Evolutionary conservation across 2,888 invertebrate species (phyloP).

Genomic region (Minunthozetes semirufus): DNA sequence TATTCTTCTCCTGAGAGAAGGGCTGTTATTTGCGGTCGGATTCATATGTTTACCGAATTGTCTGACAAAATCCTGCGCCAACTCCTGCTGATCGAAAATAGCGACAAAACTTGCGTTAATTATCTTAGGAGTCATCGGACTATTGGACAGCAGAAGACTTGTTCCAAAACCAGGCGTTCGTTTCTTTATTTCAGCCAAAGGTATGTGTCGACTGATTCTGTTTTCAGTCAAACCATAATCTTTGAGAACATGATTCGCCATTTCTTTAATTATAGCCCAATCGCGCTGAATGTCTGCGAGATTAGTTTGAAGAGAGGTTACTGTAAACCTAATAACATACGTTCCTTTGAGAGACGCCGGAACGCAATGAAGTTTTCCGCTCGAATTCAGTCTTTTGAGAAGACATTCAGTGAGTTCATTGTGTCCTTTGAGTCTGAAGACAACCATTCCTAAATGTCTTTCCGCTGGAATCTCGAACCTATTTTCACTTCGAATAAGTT

Average conservation of each 20-base stretch:
- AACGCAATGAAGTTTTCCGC: slow-evolving; percentile 85
- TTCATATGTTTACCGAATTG: slow-evolving; percentile 61
- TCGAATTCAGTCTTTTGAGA: slow-evolving; percentile 75
- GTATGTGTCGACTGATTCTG: slow-evolving; percentile 47
- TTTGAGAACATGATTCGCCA: slow-evolving; percentile 47
- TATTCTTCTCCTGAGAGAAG: slow-evolving; percentile 75
- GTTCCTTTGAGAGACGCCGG: slow-evolving; percentile 80
- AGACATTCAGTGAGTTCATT: slow-evolving; percentile 70
- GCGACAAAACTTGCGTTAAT: slow-evolving; percentile 90
- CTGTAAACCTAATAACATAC: slow-evolving; percentile 80
- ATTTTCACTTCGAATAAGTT: slow-evolving; percentile 68
- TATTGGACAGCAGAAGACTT: slow-evolving; percentile 83
- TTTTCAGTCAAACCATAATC: slow-evolving; percentile 51
- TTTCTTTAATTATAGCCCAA: slow-evolving; percentile 58
- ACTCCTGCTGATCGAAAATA: slow-evolving; percentile 71
- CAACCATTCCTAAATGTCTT: slow-evolving; percentile 80
- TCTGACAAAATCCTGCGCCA: slow-evolving; percentile 63
- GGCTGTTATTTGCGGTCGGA: slow-evolving; percentile 63
- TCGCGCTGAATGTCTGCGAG: slow-evolving; percentile 61
- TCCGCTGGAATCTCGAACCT: slow-evolving; percentile 84
- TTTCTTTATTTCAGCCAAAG: slow-evolving; percentile 65
- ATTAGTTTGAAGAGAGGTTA: slow-evolving; percentile 75
- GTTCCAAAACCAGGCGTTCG: slow-evolving; percentile 83
- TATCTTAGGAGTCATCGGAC: slow-evolving; percentile 92
- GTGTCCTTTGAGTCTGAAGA: slow-evolving; percentile 66